Conservation (phyloP, 1,140 invertebrate species). For the Macrobrachium rosenbergii region DNA sequence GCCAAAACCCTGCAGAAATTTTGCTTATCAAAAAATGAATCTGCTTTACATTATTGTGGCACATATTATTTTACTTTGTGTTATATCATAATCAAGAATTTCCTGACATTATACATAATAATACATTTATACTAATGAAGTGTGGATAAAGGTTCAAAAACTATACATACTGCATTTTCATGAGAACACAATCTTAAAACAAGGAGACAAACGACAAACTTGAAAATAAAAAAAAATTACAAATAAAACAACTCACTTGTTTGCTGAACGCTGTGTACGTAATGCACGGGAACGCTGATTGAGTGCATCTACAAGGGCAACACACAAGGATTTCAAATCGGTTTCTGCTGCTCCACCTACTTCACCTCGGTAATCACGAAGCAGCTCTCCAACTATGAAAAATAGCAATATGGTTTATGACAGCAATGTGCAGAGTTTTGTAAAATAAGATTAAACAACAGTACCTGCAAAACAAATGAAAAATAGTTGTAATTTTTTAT, state of each 20-base stretch:
- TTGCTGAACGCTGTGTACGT: constrained; percentile 50
- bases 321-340: constrained; percentile 54
- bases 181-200: too few relatives aligned
- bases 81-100: too few relatives aligned
- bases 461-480: too few relatives aligned
- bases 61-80: too few relatives aligned
- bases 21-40: neutral
- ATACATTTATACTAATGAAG: neutral
- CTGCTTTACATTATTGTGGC: too few relatives aligned
- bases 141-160: neutral
- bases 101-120: too few relatives aligned
- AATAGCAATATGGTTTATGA: neutral
- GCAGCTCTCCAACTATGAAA: constrained; percentile 47
- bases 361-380: constrained; percentile 55
- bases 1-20: constrained; percentile 43
- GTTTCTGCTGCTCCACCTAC: constrained; percentile 45
- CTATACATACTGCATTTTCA: too few relatives aligned
- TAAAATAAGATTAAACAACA: neutral
- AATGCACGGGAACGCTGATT: constrained; percentile 52
- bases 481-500: too few relatives aligned
- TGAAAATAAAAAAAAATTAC: neutral
- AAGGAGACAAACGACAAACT: neutral
- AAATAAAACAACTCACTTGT: constrained; percentile 47
- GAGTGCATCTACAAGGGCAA: constrained; percentile 59
- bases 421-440: neutral